phyloP scores from a whole-genome alignment of 2,888 invertebrate genomes.

The Amblyjoppa proteus region DNA sequence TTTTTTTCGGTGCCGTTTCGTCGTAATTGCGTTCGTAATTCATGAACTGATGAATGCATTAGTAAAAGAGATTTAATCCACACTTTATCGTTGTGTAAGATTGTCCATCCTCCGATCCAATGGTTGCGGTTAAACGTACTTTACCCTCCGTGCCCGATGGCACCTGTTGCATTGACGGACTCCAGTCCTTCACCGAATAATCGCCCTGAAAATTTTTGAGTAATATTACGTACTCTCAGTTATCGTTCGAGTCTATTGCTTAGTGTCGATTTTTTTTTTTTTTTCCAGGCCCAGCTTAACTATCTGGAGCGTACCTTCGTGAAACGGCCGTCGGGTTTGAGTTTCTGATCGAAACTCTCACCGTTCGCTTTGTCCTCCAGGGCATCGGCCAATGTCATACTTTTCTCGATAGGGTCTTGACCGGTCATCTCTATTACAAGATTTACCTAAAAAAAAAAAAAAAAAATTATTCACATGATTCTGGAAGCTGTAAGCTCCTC shows the following conservation, averaged over 20 bases:
- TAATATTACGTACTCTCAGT: not conserved
- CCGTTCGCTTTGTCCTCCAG: slow-evolving; percentile 54
- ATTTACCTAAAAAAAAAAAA: slow-evolving; percentile 50
- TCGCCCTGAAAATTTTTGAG: slow-evolving; percentile 50
- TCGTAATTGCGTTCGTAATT: not conserved
- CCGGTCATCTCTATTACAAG: not conserved
- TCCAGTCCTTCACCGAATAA: slow-evolving; percentile 39
- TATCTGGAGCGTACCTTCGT: too few species aligned
- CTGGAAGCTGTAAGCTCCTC: not conserved
- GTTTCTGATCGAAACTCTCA: slow-evolving; percentile 36
- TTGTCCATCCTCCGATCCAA: slow-evolving; percentile 58
- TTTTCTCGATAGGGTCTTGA: slow-evolving; percentile 32
- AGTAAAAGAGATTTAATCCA: slow-evolving; percentile 19
- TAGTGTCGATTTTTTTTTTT: not conserved
- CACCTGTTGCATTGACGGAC: slow-evolving; percentile 35
- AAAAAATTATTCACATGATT: not conserved
- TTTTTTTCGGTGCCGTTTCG: slow-evolving; percentile 17
- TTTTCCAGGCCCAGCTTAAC: too few species aligned
- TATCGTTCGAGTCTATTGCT: slow-evolving; percentile 15
- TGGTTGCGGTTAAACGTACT: not conserved
- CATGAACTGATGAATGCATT: not conserved
- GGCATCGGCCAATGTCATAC: slow-evolving; percentile 42
- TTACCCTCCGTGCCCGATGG: slow-evolving; percentile 61
- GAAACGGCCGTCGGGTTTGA: too few species aligned
- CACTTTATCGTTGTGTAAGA: slow-evolving; percentile 48